Percentiles rank a stretch among this genome's conserved stretches.
phyloP scores from a whole-genome alignment of 2,797 vertebrate genomes.

The Garrulus glandarius region DNA sequence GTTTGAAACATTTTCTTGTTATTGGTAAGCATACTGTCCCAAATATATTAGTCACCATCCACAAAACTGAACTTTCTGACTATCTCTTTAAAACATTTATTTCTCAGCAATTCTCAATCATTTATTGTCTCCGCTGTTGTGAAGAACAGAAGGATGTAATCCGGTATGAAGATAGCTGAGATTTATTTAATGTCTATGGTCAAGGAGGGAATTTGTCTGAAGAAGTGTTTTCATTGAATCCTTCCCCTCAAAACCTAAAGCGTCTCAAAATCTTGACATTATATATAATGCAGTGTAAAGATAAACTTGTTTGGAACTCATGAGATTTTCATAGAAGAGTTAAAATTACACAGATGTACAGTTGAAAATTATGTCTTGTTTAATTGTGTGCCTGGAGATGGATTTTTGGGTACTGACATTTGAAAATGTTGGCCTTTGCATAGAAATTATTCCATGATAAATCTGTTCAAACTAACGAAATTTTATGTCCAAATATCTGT shows the following conservation, averaged over 20 bases:
- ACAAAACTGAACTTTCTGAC: neutral
- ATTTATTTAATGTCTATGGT: neutral
- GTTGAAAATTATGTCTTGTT: neutral
- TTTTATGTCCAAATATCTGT: slow-evolving; percentile 56
- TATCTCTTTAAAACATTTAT: neutral
- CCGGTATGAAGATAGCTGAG: neutral
- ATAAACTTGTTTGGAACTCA: neutral
- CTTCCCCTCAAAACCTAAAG: neutral
- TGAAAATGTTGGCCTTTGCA: slow-evolving; percentile 51
- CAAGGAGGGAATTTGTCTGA: neutral
- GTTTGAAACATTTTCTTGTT: neutral
- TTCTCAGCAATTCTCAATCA: neutral
- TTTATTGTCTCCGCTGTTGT: neutral
- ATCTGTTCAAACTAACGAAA: slow-evolving; percentile 55
- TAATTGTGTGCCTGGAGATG: neutral
- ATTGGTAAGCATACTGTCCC: neutral
- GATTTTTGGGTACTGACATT: slow-evolving; percentile 48
- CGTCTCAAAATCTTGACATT: neutral
- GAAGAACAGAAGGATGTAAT: neutral
- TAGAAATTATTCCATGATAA: slow-evolving; percentile 37
- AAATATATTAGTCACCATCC: neutral
- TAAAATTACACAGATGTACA: slow-evolving; percentile 33
- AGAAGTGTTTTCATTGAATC: neutral
- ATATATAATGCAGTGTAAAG: neutral
- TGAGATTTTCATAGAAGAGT: neutral